These are phyloP conservation scores for Cheilosia grossa DNA, from an alignment of 2,888 invertebrate genomes.

Conservation along the genomic window DNA sequence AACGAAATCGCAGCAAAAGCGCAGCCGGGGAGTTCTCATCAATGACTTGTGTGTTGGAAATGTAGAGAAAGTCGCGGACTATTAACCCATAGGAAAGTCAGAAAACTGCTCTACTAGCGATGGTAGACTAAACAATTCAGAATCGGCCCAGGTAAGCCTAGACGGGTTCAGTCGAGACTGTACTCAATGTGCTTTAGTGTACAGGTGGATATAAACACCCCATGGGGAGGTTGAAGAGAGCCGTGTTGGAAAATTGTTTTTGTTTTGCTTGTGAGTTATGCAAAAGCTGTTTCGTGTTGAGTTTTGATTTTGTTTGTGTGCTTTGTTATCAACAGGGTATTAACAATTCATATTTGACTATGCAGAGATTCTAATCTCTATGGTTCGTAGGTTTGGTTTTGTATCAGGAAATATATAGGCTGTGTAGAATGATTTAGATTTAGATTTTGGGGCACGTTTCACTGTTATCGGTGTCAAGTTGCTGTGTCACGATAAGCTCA, in stretches of 20 bases:
- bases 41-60: not conserved
- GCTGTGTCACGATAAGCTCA: conserved; percentile 22
- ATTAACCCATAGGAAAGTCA: conserved; percentile 34
- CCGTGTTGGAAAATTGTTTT: conserved; percentile 40
- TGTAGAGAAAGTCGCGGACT: conserved; percentile 21
- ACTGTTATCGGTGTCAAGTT: conserved; percentile 13
- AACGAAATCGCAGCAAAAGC: conserved; percentile 29
- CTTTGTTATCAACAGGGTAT: conserved; percentile 39
- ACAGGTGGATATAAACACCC: too few species aligned
- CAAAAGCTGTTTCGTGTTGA: not conserved
- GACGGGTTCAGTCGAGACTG: conserved; percentile 48
- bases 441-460: conserved; percentile 42
- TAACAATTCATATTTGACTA: conserved; percentile 50
- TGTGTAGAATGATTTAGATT: conserved; percentile 45
- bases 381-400: conserved; percentile 38
- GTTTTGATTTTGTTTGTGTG: conserved; percentile 22
- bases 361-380: conserved; percentile 37
- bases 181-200: conserved; percentile 22
- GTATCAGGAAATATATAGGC: conserved; percentile 21
- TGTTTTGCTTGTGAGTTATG: conserved; percentile 20
- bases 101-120: conserved; percentile 40
- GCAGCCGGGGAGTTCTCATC: not conserved
- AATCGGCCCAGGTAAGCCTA: conserved; percentile 30
- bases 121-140: conserved; percentile 37
- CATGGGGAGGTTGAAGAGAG: not conserved